Percentiles rank a stretch among this genome's conserved stretches.
These are phyloP conservation scores for Candoia aspera DNA, from an alignment of 2,113 vertebrate species.

Conservation along the genomic window DNA sequence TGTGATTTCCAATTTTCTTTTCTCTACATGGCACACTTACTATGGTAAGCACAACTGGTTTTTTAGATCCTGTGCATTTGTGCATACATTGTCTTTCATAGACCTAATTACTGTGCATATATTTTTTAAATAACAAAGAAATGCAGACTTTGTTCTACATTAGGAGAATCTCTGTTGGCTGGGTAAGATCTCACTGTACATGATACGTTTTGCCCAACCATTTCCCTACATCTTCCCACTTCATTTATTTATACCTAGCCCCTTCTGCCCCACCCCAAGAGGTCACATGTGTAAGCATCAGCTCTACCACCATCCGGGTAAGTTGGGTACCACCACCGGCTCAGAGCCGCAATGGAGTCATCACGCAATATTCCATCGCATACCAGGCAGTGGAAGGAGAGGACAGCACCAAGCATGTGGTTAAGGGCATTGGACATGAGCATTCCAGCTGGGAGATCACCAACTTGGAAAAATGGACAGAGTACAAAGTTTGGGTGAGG, in stretches of 20 bases:
- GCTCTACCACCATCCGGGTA: constrained; percentile 97
- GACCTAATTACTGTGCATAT: background rate
- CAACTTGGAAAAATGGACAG: constrained; percentile 98
- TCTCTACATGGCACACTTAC: background rate
- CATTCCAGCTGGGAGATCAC: constrained; percentile 90
- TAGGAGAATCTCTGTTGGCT: constrained; percentile 44
- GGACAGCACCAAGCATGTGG: constrained; percentile 88
- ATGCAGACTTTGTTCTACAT: background rate
- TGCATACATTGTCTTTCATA: background rate
- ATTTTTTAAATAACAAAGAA: background rate
- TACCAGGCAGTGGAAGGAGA: constrained; percentile 91
- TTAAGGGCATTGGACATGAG: constrained; percentile 86
- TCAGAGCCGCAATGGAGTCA: constrained; percentile 91
- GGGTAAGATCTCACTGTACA: constrained; percentile 70
- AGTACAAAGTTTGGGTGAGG: constrained; percentile 98
- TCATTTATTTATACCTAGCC: constrained; percentile 91
- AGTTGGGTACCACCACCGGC: constrained; percentile 98
- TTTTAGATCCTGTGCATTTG: background rate
- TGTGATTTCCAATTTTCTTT: background rate
- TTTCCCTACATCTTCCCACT: constrained; percentile 75
- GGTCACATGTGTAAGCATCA: constrained; percentile 88
- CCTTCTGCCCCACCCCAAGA: constrained; percentile 98
- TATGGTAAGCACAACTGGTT: background rate
- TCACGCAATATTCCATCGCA: constrained; percentile 94
- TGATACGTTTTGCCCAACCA: constrained; percentile 71